Evolutionary conservation across 2,888 invertebrate genomes (phyloP).

Genomic region (Tricholauxania praeusta): DNA sequence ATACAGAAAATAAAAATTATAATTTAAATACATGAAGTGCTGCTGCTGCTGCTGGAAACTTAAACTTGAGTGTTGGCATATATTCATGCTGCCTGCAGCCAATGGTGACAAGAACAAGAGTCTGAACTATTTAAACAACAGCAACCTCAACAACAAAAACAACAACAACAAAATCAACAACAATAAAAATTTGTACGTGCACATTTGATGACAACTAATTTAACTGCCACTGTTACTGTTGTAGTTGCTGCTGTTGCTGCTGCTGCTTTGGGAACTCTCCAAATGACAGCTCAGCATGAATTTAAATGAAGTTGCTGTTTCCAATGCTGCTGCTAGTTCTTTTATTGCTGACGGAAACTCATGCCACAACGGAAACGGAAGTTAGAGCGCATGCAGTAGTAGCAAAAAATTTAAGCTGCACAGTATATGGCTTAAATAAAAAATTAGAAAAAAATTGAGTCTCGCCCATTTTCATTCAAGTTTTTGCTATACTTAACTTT

Average conservation of each 20-base stretch:
- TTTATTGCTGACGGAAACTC: not conserved
- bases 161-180: not conserved
- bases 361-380: conserved; percentile 14
- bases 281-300: conserved; percentile 14
- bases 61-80: no score
- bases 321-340: no score
- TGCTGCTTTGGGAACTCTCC: not conserved
- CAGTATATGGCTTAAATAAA: no score
- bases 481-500: no score
- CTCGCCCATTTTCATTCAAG: no score
- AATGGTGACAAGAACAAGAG: no score
- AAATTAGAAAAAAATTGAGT: no score
- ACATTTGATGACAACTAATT: conserved; percentile 16
- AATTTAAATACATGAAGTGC: no score
- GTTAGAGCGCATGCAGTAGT: not conserved
- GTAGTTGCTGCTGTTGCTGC: not conserved
- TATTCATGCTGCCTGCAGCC: no score
- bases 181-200: conserved; percentile 2
- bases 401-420: not conserved
- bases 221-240: not conserved
- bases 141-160: not conserved
- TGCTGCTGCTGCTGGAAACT: no score
- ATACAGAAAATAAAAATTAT: no score
- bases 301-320: not conserved
- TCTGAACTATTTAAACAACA: not conserved